Evolutionary conservation across 2,888 invertebrate species (phyloP), one percentile per base, ranked within the genome.

Genomic region (Philhelius pedissequus): DNA sequence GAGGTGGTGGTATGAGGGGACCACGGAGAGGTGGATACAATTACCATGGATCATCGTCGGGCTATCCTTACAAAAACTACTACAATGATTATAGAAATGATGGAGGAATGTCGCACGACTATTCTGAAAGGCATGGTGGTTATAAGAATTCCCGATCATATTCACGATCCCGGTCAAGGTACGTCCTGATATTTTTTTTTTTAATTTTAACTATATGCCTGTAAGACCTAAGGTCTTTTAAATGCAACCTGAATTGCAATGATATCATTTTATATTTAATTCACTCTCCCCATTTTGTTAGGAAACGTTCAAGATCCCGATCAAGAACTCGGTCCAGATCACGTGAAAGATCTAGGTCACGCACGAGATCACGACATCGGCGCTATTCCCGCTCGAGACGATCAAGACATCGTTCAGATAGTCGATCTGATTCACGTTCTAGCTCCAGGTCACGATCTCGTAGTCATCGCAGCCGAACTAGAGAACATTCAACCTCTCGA

Each of bases 101-200:
- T n/a, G 76, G 82, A 54, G 89, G 88, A 83, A 87, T 88, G 86
- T 94, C 94, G 87, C 94, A 94, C 81, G 94, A 94, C 86, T 93
- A 94, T 62, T 94, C 93, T 48, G 93, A 94, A 64, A 91, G 92
- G 22, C 93, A 93, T 73, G 92, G 91, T 87, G 92, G 92, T 86
- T 92, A 93, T 86, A 92, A 93, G 69, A 86, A 88, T 18, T 86
- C 89, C 7, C 62, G 91, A 86, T 87, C 91, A 88, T 89, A 88
- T 40, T 75, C 86, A 13, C 78, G 86, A 18, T 89, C 90, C 7
- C 86, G 89, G 58, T 88, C 88, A 68, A 88, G 88, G 88, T 89
- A 82, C 11, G 84, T n/a, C n/a, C n/a, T n/a, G n/a, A n/a, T n/a
- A n/a, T n/a, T n/a, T n/a, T n/a, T n/a, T n/a, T n/a, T n/a, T n/a